phyloP scores from a whole-genome alignment of 2,888 invertebrate genomes.

The Macrophya alboannulata region DNA sequence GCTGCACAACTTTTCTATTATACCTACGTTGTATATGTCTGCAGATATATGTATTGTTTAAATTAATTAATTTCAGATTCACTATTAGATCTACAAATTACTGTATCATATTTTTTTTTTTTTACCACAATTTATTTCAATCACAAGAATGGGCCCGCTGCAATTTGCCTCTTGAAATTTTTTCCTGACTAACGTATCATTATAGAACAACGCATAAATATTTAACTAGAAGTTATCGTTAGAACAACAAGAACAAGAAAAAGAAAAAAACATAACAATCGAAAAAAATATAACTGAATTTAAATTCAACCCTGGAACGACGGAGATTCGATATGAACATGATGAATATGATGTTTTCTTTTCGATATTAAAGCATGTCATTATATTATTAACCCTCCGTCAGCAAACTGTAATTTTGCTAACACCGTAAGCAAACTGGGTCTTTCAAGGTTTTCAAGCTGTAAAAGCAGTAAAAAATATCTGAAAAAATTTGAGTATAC shows the following conservation, averaged over 20 bases:
- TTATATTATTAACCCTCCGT: too few relatives aligned
- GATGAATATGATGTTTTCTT: not conserved
- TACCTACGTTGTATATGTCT: not conserved
- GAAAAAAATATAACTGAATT: not conserved
- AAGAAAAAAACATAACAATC: not conserved
- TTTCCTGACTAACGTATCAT: not conserved
- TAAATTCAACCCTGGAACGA: not conserved
- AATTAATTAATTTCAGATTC: constrained; percentile 16
- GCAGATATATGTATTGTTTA: constrained; percentile 5
- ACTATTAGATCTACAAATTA: constrained; percentile 3
- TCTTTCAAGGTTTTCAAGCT: too few relatives aligned
- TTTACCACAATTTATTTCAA: not conserved
- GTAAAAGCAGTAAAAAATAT: too few relatives aligned
- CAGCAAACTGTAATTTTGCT: too few relatives aligned
- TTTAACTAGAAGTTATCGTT: not conserved
- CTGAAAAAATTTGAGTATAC: too few relatives aligned
- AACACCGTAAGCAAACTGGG: too few relatives aligned
- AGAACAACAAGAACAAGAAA: not conserved
- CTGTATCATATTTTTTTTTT: not conserved
- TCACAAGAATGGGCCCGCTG: constrained; percentile 1
- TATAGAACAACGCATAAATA: not conserved
- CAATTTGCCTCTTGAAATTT: not conserved
- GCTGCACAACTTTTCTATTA: not conserved
- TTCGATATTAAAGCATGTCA: not conserved
- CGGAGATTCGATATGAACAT: not conserved